A percentile compares a stretch with the other conserved stretches of the same genome.
phyloP scores from a whole-genome alignment of 2,888 invertebrate genomes.

The Microchrysa polita region DNA sequence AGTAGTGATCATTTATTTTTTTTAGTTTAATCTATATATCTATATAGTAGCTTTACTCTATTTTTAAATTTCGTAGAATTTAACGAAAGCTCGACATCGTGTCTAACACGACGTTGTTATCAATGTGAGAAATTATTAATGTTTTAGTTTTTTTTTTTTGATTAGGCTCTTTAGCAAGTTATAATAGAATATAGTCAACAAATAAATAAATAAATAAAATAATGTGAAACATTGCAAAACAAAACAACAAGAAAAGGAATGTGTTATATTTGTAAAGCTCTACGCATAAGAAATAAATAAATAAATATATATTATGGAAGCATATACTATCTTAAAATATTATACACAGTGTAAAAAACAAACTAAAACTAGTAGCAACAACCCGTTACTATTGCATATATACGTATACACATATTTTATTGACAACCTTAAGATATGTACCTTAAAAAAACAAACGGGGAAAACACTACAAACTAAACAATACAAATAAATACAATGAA shows the following conservation, averaged over 20 bases:
- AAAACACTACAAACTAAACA: conserved; percentile 20
- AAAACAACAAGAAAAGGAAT: conserved; percentile 31
- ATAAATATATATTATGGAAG: background rate
- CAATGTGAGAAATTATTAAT: conserved; percentile 6
- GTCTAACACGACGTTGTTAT: background rate
- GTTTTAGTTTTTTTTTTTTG: conserved; percentile 5
- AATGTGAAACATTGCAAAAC: conserved; percentile 2
- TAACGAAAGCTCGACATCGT: background rate
- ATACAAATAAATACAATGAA: conserved; percentile 36
- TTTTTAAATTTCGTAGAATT: conserved; percentile 7
- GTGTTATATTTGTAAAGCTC: conserved; percentile 40
- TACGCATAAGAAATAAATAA: conserved; percentile 10
- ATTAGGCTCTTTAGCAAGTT: background rate
- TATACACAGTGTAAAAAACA: background rate
- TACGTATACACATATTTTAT: conserved; percentile 24
- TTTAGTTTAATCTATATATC: too few relatives aligned
- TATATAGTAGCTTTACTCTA: conserved; percentile 11
- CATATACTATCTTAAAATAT: conserved; percentile 29
- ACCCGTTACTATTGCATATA: conserved; percentile 4
- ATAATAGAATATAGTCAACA: background rate
- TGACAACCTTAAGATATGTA: too few relatives aligned
- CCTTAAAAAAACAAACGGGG: conserved; percentile 19
- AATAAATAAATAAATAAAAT: background rate
- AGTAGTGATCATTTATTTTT: conserved; percentile 3
- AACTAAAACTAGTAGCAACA: background rate